A percentile compares a stretch with the other conserved stretches of the same genome.
These are phyloP conservation scores for Congeria kusceri DNA, from an alignment of 2,888 invertebrate genomes.

Conservation along the genomic window DNA sequence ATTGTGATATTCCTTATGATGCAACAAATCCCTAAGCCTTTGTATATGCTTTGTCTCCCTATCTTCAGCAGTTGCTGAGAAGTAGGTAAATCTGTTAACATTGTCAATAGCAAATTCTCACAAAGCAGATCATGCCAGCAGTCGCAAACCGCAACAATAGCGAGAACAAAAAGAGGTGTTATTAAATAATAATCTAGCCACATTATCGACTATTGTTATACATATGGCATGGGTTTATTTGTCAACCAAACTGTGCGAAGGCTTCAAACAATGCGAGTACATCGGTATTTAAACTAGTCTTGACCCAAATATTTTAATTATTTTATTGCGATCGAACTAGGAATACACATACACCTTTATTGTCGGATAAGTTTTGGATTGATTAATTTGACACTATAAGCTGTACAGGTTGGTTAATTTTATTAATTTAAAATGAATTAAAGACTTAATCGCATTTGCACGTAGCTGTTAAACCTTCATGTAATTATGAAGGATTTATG, in stretches of 20 bases:
- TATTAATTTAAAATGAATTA: not conserved
- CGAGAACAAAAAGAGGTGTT: conserved; percentile 14
- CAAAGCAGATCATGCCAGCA: conserved; percentile 14
- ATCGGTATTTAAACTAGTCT: conserved; percentile 32
- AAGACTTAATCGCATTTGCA: not conserved
- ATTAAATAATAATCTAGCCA: conserved; percentile 28
- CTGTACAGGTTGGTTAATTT: too few species aligned
- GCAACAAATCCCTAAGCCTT: too few species aligned
- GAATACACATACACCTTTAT: not conserved
- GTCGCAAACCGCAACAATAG: conserved; percentile 24
- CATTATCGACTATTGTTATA: conserved; percentile 22
- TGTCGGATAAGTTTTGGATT: not conserved
- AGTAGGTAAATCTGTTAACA: conserved; percentile 19
- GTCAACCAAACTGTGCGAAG: conserved; percentile 16
- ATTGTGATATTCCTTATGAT: too few species aligned
- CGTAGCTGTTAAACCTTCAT: too few species aligned
- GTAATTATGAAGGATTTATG: too few species aligned
- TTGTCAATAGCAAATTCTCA: conserved; percentile 36
- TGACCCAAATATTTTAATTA: not conserved
- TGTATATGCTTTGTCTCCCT: too few species aligned
- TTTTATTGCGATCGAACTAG: too few species aligned
- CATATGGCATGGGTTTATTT: conserved; percentile 31
- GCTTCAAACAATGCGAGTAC: conserved; percentile 27
- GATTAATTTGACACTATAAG: too few species aligned
- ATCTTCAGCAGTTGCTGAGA: not conserved